These are phyloP conservation scores for Leptinotarsa texana DNA, from an alignment of 1,140 invertebrate genomes.

Conservation along the genomic window DNA sequence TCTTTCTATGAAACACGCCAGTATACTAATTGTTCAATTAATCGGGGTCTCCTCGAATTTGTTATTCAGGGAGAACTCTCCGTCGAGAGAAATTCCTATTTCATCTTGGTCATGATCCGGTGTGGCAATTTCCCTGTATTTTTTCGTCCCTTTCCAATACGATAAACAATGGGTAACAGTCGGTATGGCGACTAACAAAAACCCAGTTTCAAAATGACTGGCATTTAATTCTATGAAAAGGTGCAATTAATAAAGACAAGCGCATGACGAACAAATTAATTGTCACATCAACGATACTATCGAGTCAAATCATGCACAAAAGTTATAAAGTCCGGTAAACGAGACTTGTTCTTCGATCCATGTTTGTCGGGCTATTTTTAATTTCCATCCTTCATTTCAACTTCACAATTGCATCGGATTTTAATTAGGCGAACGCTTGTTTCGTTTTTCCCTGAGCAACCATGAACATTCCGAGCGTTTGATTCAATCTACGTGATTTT, in stretches of 20 bases:
- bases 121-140: not conserved
- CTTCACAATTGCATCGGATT: conserved; percentile 13
- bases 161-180: not conserved
- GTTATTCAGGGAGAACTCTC: not conserved
- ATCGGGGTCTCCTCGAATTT: not conserved
- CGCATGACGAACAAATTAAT: conserved; percentile 37
- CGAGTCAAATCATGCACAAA: conserved; percentile 34
- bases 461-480: conserved; percentile 34
- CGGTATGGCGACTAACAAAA: not conserved
- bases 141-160: not conserved
- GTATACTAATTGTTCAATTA: conserved; percentile 9
- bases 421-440: conserved; percentile 37
- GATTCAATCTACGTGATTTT: conserved; percentile 33
- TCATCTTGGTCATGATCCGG: not conserved
- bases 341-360: conserved; percentile 32
- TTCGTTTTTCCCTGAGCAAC: conserved; percentile 19
- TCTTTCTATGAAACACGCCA: not conserved
- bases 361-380: conserved; percentile 40
- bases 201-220: not conserved
- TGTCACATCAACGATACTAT: conserved; percentile 33
- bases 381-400: conserved; percentile 33
- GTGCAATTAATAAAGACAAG: conserved; percentile 31
- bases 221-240: conserved; percentile 23
- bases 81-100: conserved; percentile 2
- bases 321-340: conserved; percentile 35